A percentile compares a stretch with the other conserved stretches of the same genome.
Evolutionary conservation across 2,888 invertebrate species (phyloP).

Genomic region (Pterostichus madidus): DNA sequence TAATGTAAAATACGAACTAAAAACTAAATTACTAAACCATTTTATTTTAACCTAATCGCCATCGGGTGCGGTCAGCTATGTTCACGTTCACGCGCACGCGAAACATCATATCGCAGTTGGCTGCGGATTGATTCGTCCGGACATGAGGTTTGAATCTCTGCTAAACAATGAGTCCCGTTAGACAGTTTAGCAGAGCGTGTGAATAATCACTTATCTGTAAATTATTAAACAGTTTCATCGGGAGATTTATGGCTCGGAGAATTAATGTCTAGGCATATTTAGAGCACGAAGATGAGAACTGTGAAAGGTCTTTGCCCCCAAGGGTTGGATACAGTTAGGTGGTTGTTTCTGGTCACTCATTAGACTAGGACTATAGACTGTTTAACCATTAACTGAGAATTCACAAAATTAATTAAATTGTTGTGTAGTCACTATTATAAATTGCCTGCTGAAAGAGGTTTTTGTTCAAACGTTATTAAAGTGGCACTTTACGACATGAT

Average conservation of each 20-base stretch:
- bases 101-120: conserved; percentile 23
- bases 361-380: too few species aligned
- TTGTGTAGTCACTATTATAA: too few species aligned
- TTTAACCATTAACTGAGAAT: too few species aligned
- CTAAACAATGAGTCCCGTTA: conserved; percentile 42
- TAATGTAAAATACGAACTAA: background rate
- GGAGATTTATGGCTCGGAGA: conserved; percentile 38
- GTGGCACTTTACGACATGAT: too few species aligned
- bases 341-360: background rate
- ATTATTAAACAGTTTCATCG: conserved; percentile 48
- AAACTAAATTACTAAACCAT: background rate
- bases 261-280: conserved; percentile 28
- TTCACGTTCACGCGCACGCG: conserved; percentile 28
- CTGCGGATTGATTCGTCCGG: background rate
- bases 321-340: background rate
- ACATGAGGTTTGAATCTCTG: background rate
- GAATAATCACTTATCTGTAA: conserved; percentile 47
- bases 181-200: conserved; percentile 55
- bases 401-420: too few species aligned
- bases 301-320: conserved; percentile 36
- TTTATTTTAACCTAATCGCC: background rate
- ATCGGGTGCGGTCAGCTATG: background rate
- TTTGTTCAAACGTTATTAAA: too few species aligned
- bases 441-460: too few species aligned
- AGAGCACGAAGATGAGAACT: conserved; percentile 39